Evolutionary conservation across 1,140 invertebrate species (phyloP).

Genomic region (Onthophagus taurus): DNA sequence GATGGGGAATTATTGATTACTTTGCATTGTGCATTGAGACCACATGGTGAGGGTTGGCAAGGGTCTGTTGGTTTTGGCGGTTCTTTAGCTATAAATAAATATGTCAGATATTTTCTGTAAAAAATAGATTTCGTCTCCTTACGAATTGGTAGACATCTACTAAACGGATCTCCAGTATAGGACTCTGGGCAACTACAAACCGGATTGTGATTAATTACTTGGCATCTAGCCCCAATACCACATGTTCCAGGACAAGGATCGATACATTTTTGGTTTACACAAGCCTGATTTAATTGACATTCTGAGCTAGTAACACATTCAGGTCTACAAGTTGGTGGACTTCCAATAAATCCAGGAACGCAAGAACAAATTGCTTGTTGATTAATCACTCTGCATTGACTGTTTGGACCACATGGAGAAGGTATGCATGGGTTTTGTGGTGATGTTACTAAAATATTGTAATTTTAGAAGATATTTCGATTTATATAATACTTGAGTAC

Average conservation of each 20-base stretch:
- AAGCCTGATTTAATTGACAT: slow-evolving; percentile 53
- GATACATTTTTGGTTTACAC: slow-evolving; percentile 59
- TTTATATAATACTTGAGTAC: slow-evolving; percentile 1
- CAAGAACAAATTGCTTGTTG: slow-evolving; percentile 56
- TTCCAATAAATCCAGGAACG: slow-evolving; percentile 49
- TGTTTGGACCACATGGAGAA: slow-evolving; percentile 57
- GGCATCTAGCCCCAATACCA: slow-evolving; percentile 49
- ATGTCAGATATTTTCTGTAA: background rate
- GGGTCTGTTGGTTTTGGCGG: slow-evolving; percentile 38
- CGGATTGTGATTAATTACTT: slow-evolving; percentile 66
- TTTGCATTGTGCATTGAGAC: slow-evolving; percentile 53
- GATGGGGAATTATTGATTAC: slow-evolving; percentile 46
- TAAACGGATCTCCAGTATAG: slow-evolving; percentile 65
- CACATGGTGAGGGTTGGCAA: slow-evolving; percentile 55
- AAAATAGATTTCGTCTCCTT: slow-evolving; percentile 16
- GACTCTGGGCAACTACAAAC: slow-evolving; percentile 59
- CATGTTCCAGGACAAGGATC: slow-evolving; percentile 60
- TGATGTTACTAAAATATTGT: slow-evolving; percentile 27
- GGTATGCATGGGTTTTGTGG: slow-evolving; percentile 51
- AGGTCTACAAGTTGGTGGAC: slow-evolving; percentile 54
- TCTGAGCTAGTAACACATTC: slow-evolving; percentile 58
- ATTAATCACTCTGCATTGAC: slow-evolving; percentile 52
- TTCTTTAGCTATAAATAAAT: slow-evolving; percentile 17
- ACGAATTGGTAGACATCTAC: slow-evolving; percentile 37
- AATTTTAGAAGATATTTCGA: background rate